Base-by-base conservation (phyloP, 2,888 invertebrate species). In the Papilio protenor region DNA sequence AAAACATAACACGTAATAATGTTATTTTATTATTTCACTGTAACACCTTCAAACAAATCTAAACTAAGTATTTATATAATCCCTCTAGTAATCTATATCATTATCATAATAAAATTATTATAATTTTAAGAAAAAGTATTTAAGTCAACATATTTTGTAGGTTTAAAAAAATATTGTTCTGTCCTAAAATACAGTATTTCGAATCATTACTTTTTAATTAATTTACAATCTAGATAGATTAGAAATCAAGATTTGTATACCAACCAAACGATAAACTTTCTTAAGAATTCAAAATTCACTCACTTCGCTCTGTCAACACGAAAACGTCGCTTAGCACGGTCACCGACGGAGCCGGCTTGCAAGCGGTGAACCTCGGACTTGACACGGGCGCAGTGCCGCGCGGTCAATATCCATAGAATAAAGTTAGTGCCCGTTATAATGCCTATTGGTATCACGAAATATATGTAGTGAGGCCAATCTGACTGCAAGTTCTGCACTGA, bases 351-450 rank as follows among this genome's bases (percentile, higher is more conserved):
- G 1, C 96, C 95, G 55, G 96, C 96, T 83, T 96, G 96, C 92
- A 97, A 95, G 40, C 96, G 95, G 81, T 95, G 96, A 82, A 97
- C 97, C 90, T 97, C 97, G 0, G 96, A 96, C 90, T 97, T 97
- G 4, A 97, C 97, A 82, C 95, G 95, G 81, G 96, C 96, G 85
- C 97, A 97, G 84, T 97, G 96, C 14, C 95, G 90, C 2, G 96
- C 95, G 0, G 97, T 97, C 82, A 96, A 90, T 79, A 96, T 89
- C 91, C 97, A 97, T 21, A 97, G 91, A 27, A 96, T 89, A 70
- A 96, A 92, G 88, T 97, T 97, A n/a, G 95, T 92, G 47, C 95
- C 90, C 59, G 96, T 95, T 82, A 97, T 94, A 10, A 97, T 80
- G 0, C 96, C 96, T 87, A 97, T 92, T 0, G 97, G 97, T 0